Base-by-base conservation (phyloP, 2,797 vertebrate species). In the Trachurus trachurus region DNA sequence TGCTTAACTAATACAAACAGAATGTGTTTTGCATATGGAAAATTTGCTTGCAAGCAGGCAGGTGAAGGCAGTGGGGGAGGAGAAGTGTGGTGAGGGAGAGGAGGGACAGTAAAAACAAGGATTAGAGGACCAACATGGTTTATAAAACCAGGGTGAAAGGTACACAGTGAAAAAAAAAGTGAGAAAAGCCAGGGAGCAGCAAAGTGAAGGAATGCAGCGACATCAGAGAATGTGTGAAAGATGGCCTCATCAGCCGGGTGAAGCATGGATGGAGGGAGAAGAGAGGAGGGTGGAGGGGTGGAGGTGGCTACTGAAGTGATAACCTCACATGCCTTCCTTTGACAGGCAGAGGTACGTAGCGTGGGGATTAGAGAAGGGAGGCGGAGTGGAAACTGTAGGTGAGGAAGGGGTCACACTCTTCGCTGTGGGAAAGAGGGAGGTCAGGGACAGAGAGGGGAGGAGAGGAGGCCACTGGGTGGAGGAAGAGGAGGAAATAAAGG, bases 271-370 rank as follows among this genome's bases (percentile, higher is more conserved):
- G 26, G 26, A 26, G 26, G 26, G 9, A 42, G 26, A 53, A 5
- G 2, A 26, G 26, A 26, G 31, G 15, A 15, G 60, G 26, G 7
- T 13, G 10, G 57, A 39, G 47, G 45, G 19, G 57, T 26, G 42
- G 42, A n/a, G 61, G 5, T 40, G 65, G 67, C 57, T 60, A 42
- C 65, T 83, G 8, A 81, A 65, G 57, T 54, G 80, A 87, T 87
- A 86, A 88, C 71, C 71, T 83, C 3, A 29, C 74, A 76, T 85
- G 78, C 62, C 57, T 79, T 63, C 6, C 21, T 53, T 69, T 78
- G 66, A 82, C 74, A 68, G 78, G 49, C 57, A 75, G 68, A 63
- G 52, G 53, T 66, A 66, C 1, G 5, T 40, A 40, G 66, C 26
- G 40, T 66, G 31, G 59, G 45, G 62, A 67, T 3, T 64, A 65